Evolutionary conservation across 2,113 vertebrate species (phyloP), one percentile per base, ranked within the genome.

Genomic region (Cygnus atratus): DNA sequence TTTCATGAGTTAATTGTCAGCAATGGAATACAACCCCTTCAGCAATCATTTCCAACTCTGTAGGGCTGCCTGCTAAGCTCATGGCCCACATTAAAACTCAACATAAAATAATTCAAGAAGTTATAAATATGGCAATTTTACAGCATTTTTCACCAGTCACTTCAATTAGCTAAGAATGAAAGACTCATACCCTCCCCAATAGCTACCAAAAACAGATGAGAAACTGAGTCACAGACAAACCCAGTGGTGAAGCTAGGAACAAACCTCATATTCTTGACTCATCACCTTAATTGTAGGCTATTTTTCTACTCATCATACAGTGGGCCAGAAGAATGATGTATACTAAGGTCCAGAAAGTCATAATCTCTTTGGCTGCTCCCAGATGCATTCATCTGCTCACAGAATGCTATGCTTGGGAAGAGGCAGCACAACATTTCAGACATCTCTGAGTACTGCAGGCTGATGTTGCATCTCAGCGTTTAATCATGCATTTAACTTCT

Each of bases 401-500:
- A 58, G 81, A 62, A 80, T 28, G 14, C 25, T 52, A 6, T 13
- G 7, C 35, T 15, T 22, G 41, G 63, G 58, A 77, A 82, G 62
- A 70, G 55, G 9, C 46, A 29, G 62, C 70, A 55, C 33, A 84
- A 63, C 2, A 1, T 37, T 26, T 55, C 81, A 72, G 25, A 37
- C 50, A 12, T 6, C 37, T 1, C 50, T 2, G 31, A 50, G 50
- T 3, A 18, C 0, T 14, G 28, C 22, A 73, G 61, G 37, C 39
- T 20, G 25, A 65, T 0, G 0, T 9, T 3, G 14, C 8, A 41
- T 15, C 29, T 39, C 43, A 39, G 29, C 1, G 17, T 48, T 79
- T 4, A 61, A 68, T 41, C 81, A 41, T 4, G 3, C 20, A 57
- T 33, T 15, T 31, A 43, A 50, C 0, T 6, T 5, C 41, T 63